Base-by-base conservation (phyloP, 2,113 vertebrate genomes). In the Amazona guildingii region DNA sequence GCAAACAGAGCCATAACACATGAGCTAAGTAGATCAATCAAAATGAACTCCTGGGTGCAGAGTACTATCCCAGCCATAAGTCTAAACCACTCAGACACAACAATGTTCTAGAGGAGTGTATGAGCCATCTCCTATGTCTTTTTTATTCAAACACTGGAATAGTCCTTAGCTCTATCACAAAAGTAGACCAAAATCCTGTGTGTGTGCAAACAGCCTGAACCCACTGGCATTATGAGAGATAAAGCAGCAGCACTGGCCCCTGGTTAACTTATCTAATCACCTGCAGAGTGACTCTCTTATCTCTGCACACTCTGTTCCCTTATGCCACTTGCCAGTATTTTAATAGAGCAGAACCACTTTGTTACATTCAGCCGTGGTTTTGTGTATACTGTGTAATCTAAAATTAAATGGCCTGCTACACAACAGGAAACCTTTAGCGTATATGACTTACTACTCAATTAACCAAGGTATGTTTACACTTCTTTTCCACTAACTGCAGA, bases 381-480 rank as follows among this genome's bases (percentile, higher is more conserved):
- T 97, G 96, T 95, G 91, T 78, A 90, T 39, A 49, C 66, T 11
- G 29, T 25, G 49, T 13, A 66, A 31, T 88, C 87, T 96, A 92
- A 94, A 96, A 89, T 95, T 80, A 94, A 78, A 77, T 43, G 72
- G 74, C 44, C 73, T 84, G 66, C 33, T 83, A 72, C 51, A 63
- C 0, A 4, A 70, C 78, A 91, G 70, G 78, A 93, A 92, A 37
- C 48, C 78, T 80, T 80, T 88, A 84, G 57, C 52, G 55, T 64
- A 35, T 33, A 44, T 73, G 61, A 85, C 70, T 69, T 90, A 90
- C 43, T n/a, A 94, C 78, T 31, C 79, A 92, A 78, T 93, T 94
- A 95, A 84, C 51, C 25, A 78, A 84, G 43, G 48, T 83, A 64
- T 74, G 92, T 95, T 97, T 95, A 95, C 52, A 63, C n/a, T 81